Percentiles rank a stretch among this genome's conserved stretches.
phyloP scores from a whole-genome alignment of 1,140 invertebrate species.

The Bombus affinis region DNA sequence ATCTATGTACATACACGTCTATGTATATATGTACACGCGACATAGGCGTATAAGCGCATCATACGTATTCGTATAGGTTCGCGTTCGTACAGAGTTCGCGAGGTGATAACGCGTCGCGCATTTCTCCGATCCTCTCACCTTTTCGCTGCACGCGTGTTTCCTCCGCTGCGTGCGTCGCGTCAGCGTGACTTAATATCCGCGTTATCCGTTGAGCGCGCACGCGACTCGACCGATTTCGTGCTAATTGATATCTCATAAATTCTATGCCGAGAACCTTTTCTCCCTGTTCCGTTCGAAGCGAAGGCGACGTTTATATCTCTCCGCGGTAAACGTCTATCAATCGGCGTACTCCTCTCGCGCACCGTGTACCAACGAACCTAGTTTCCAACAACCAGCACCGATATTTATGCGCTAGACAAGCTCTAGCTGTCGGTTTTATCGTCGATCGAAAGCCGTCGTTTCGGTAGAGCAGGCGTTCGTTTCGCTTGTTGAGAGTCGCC shows the following conservation, averaged over 20 bases:
- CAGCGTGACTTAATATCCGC: not conserved
- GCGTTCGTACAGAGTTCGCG: conserved; percentile 6
- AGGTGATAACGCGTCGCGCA: conserved; percentile 59
- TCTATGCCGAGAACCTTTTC: not conserved
- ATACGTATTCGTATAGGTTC: not conserved
- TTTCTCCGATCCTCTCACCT: conserved; percentile 27
- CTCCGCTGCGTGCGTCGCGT: not conserved
- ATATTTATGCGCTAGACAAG: conserved; percentile 41
- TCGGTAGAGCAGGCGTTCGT: conserved; percentile 14
- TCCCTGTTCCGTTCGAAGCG: not conserved
- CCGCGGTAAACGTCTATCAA: not conserved
- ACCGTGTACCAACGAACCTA: not conserved
- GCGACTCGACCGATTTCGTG: not conserved
- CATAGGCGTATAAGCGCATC: conserved; percentile 24
- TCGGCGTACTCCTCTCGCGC: not conserved
- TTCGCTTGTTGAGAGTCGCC: not conserved
- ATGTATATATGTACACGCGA: too few relatives aligned
- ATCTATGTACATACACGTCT: not conserved
- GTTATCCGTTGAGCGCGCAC: not conserved
- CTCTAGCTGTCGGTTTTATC: conserved; percentile 22
- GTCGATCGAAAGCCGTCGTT: conserved; percentile 26
- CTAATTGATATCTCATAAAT: conserved; percentile 41
- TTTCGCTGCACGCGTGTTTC: not conserved
- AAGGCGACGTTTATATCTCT: not conserved
- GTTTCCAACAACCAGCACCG: not conserved